These are phyloP conservation scores for Campoletis sonorensis DNA, from an alignment of 1,140 invertebrate species.

Conservation along the genomic window DNA sequence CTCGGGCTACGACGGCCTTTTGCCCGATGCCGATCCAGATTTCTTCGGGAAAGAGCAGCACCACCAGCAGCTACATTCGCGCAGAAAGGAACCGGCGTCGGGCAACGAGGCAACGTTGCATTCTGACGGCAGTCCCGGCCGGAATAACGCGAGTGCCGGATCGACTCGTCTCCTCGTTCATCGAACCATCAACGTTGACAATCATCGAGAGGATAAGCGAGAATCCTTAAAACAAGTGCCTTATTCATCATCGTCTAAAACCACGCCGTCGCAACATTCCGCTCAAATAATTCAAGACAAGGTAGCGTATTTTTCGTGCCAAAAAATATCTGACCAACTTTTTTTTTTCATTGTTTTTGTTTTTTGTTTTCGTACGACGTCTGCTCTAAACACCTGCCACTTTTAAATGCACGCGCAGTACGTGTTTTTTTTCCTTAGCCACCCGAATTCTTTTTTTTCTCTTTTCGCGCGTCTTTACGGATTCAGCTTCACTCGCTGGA, in stretches of 20 bases:
- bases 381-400: neutral
- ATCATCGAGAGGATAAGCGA: conserved; percentile 59
- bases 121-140: conserved; percentile 62
- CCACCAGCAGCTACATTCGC: conserved; percentile 40
- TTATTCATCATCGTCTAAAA: conserved; percentile 60
- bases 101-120: conserved; percentile 44
- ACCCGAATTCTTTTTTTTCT: neutral
- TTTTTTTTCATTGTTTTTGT: conserved; percentile 10
- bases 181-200: conserved; percentile 58
- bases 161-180: conserved; percentile 11
- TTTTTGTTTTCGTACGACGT: neutral
- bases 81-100: conserved; percentile 47
- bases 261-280: neutral
- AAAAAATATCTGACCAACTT: neutral
- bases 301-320: neutral
- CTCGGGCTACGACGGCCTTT: conserved; percentile 68
- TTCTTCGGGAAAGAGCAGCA: conserved; percentile 63
- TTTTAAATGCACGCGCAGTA: neutral
- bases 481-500: neutral
- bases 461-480: neutral
- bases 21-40: conserved; percentile 66
- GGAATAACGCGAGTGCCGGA: conserved; percentile 63
- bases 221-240: conserved; percentile 64
- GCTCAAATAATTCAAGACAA: neutral
- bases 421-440: neutral